These are phyloP conservation scores for Oryzias curvinotus DNA, from an alignment of 2,113 vertebrate species.

Conservation along the genomic window DNA sequence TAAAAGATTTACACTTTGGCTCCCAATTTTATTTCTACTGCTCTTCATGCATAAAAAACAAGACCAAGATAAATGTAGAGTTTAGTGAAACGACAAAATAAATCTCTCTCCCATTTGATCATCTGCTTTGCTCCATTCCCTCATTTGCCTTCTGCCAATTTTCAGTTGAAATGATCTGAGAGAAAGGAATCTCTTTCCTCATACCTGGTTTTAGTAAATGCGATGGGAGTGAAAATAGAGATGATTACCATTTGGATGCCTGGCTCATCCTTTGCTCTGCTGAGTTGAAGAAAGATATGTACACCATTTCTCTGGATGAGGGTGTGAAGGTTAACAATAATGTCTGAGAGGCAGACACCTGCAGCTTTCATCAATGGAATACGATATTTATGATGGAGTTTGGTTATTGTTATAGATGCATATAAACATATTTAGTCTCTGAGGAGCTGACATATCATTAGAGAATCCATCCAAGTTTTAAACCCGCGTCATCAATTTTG, in stretches of 20 bases:
- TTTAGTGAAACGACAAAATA: conserved; percentile 63
- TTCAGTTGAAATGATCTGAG: conserved; percentile 48
- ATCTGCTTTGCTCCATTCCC: conserved; percentile 45
- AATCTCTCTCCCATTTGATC: conserved; percentile 58
- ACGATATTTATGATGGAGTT: too few species aligned
- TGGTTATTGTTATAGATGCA: too few species aligned
- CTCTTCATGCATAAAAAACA: conserved; percentile 66
- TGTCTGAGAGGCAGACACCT: conserved; percentile 14
- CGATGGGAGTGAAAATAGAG: conserved; percentile 43
- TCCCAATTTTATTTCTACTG: conserved; percentile 5
- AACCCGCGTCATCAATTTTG: too few species aligned
- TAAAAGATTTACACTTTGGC: conserved; percentile 49
- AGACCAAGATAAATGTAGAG: conserved; percentile 55
- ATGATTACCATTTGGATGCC: conserved; percentile 43
- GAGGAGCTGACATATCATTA: neutral
- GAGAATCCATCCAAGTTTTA: too few species aligned
- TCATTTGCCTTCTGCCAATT: conserved; percentile 40
- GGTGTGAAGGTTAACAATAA: conserved; percentile 9
- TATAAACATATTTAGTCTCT: neutral
- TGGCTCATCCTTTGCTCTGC: conserved; percentile 32
- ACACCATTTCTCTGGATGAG: conserved; percentile 24
- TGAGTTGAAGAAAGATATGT: conserved; percentile 29
- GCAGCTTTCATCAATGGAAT: too few species aligned
- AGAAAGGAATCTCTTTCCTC: conserved; percentile 44
- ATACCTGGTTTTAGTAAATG: conserved; percentile 51